Percentiles rank a stretch among this genome's conserved stretches.
phyloP scores from a whole-genome alignment of 1,140 invertebrate genomes.

The Hesperophylax magnus region DNA sequence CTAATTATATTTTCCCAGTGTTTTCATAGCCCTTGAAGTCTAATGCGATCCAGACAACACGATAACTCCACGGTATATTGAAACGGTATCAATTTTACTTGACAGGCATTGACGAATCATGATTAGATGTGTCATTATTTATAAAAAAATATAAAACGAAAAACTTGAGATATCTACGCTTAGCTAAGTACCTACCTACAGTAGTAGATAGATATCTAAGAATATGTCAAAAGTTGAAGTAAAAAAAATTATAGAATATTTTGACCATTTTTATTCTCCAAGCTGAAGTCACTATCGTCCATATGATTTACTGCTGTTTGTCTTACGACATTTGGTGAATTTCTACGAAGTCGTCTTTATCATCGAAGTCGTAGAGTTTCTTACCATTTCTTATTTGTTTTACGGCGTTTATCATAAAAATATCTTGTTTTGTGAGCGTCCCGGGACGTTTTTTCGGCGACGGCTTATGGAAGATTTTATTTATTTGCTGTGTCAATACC shows the following conservation, averaged over 20 bases:
- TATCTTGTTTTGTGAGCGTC: neutral
- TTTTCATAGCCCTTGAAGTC: neutral
- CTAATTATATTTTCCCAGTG: no score
- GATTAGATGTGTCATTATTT: constrained; percentile 23
- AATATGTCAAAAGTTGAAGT: neutral
- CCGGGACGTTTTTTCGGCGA: neutral
- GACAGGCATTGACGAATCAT: constrained; percentile 22
- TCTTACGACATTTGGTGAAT: constrained; percentile 26
- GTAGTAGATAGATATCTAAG: neutral
- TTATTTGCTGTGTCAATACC: constrained; percentile 28
- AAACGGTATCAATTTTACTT: constrained; percentile 7
- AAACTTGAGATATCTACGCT: no score
- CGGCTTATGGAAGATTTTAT: constrained; percentile 5
- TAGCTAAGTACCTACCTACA: neutral
- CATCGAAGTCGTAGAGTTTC: constrained; percentile 11
- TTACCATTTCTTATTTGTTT: constrained; percentile 31
- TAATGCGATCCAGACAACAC: neutral
- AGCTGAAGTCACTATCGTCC: neutral
- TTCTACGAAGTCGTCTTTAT: constrained; percentile 21
- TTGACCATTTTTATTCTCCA: no score
- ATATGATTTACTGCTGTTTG: constrained; percentile 30
- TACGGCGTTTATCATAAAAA: constrained; percentile 30
- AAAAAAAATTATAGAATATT: neutral
- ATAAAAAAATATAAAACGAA: neutral
- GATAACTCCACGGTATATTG: neutral